Conservation (phyloP, 2,113 vertebrate genomes). For the Cairina moschata region DNA sequence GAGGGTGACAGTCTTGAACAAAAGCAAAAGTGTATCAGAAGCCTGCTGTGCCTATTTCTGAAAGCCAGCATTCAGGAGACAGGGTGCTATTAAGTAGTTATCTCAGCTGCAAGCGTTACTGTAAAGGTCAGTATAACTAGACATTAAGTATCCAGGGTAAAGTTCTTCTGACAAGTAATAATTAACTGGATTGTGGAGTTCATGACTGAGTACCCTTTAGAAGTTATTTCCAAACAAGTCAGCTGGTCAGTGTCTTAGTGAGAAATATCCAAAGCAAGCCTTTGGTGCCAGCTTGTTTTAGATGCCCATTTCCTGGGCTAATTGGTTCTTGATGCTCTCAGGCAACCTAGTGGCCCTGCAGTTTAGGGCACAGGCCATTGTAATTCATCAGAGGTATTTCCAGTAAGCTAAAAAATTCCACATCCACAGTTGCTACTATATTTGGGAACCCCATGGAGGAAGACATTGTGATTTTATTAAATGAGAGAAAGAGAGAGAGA, state of each 20-base stretch:
- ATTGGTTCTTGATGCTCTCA: background rate
- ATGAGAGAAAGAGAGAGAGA: background rate
- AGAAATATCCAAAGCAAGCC: background rate
- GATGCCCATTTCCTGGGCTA: background rate
- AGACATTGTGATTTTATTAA: background rate
- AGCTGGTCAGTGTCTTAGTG: background rate
- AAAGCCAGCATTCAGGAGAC: background rate
- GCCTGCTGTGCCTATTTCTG: background rate
- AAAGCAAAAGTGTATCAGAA: background rate
- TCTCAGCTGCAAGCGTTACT: background rate
- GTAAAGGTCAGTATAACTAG: conserved; percentile 36
- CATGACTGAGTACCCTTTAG: background rate
- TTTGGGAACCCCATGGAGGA: background rate
- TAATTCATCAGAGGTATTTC: background rate
- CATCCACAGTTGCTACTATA: background rate
- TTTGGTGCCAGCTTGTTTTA: background rate
- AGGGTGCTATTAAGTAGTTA: background rate
- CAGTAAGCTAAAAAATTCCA: background rate
- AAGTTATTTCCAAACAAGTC: conserved; percentile 21
- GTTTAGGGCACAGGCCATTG: background rate
- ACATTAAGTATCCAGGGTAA: background rate
- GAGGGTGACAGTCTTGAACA: background rate
- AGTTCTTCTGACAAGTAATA: conserved; percentile 19
- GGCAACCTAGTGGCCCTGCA: background rate
- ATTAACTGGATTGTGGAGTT: conserved; percentile 5